Conservation (phyloP, 2,888 invertebrate species). For the Patella caerulea region DNA sequence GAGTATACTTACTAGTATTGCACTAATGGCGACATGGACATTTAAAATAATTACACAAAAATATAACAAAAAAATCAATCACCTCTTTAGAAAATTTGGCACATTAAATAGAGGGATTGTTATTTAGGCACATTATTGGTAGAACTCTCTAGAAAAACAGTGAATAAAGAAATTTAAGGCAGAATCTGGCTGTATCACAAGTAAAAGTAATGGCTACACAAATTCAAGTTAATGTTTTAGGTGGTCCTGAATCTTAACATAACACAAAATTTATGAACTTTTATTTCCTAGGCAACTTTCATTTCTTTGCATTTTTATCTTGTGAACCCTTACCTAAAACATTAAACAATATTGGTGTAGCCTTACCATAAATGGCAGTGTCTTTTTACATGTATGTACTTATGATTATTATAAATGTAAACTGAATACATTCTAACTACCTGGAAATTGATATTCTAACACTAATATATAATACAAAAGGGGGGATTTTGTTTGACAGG, state of each 20-base stretch:
- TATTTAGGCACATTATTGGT: neutral
- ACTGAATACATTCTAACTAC: neutral
- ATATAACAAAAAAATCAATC: neutral
- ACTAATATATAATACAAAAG: neutral
- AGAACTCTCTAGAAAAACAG: neutral
- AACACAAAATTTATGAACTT: no score
- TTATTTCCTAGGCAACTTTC: no score
- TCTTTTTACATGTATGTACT: neutral
- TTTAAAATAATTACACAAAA: neutral
- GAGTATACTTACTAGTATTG: neutral
- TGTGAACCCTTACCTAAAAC: neutral
- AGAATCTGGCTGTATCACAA: neutral
- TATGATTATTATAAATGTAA: neutral
- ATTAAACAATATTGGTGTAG: neutral
- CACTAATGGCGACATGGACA: neutral
- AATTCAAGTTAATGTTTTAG: neutral
- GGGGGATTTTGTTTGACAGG: neutral
- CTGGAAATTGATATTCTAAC: neutral
- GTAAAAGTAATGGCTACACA: neutral
- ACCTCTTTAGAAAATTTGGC: neutral
- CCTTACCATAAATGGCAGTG: slow-evolving; percentile 7
- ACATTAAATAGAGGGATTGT: neutral
- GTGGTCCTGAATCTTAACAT: neutral
- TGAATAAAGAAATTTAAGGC: neutral
- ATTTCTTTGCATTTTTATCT: no score